A percentile compares a stretch with the other conserved stretches of the same genome.
Conservation (phyloP, 2,888 invertebrate species). For the Cryptus armator region DNA sequence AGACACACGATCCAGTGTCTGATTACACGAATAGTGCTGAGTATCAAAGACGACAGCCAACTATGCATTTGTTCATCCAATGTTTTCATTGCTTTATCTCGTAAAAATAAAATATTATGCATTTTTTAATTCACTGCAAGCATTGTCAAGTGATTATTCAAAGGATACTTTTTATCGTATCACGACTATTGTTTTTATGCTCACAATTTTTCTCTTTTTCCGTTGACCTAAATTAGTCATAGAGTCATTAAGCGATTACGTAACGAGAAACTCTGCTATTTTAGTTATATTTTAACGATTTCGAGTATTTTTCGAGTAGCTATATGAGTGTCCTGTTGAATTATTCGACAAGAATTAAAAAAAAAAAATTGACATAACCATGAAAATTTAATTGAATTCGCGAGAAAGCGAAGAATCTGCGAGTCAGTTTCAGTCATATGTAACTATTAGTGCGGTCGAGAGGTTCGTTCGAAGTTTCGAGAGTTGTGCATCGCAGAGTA, state of each 20-base stretch:
- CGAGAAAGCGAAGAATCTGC: background rate
- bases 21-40: no score
- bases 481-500: slow-evolving; percentile 28
- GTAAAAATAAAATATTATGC: no score
- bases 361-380: no score
- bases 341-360: no score
- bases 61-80: no score
- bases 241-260: background rate
- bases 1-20: no score
- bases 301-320: background rate
- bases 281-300: background rate
- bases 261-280: background rate
- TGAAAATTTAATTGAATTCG: background rate
- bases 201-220: background rate
- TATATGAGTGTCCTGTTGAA: background rate
- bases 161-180: background rate
- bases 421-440: background rate
- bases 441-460: background rate
- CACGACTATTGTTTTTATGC: background rate
- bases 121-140: no score
- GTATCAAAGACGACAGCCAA: no score
- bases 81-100: no score
- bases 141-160: background rate
- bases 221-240: background rate
- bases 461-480: slow-evolving; percentile 40